Conservation (phyloP, 2,888 invertebrate genomes). For the Papilio elwesi region DNA sequence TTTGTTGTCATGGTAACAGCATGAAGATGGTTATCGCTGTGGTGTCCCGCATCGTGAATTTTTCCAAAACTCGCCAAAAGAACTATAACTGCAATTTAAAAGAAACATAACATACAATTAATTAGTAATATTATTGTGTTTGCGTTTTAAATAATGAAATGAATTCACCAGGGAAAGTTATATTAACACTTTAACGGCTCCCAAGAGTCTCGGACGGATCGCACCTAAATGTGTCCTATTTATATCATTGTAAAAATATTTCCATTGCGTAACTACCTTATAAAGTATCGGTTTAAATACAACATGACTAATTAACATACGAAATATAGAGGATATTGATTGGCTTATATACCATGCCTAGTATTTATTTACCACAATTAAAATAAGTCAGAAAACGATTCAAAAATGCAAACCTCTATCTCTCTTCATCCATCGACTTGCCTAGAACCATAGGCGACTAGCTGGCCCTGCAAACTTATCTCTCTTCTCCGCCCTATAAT, state of each 20-base stretch:
- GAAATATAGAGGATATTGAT: not conserved
- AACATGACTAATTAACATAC: not conserved
- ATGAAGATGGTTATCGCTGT: too few relatives aligned
- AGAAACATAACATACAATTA: not conserved
- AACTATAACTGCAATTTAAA: too few relatives aligned
- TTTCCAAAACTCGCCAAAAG: too few relatives aligned
- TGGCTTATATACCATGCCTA: not conserved
- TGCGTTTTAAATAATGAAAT: not conserved
- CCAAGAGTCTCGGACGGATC: not conserved
- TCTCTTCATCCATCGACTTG: too few relatives aligned
- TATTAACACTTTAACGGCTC: not conserved
- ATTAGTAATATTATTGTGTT: not conserved
- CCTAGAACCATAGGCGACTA: too few relatives aligned
- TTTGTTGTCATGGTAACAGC: too few relatives aligned
- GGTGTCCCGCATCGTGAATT: too few relatives aligned
- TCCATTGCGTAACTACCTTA: not conserved
- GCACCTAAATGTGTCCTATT: not conserved
- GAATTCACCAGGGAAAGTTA: not conserved
- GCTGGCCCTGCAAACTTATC: too few relatives aligned
- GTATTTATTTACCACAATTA: not conserved
- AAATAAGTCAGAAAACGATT: not conserved
- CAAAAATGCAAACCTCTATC: not conserved
- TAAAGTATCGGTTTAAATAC: not conserved
- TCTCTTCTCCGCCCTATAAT: too few relatives aligned
- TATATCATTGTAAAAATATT: not conserved